Conservation (phyloP, 2,797 vertebrate genomes). For the Manis crassicaudata region DNA sequence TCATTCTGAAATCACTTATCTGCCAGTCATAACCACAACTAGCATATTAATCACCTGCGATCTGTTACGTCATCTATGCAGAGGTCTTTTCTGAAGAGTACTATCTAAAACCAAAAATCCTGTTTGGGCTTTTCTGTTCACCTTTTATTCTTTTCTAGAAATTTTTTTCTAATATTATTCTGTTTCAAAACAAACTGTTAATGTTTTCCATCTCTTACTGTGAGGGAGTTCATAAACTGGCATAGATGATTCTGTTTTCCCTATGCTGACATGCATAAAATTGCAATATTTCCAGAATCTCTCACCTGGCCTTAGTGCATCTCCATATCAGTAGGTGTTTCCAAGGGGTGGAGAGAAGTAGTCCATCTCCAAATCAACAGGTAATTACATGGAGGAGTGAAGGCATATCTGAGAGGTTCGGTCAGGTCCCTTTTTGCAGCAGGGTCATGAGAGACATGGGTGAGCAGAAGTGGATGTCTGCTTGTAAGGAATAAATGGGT, state of each 20-base stretch:
- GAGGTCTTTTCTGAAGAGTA: neutral
- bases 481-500: no score
- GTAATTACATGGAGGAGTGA: no score
- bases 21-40: neutral
- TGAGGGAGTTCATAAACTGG: neutral
- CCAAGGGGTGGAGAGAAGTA: no score
- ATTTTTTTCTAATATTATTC: neutral
- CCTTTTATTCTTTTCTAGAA: conserved; percentile 1
- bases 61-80: neutral
- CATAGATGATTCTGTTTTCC: neutral
- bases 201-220: neutral
- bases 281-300: no score
- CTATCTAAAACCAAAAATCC: neutral
- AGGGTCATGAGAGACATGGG: no score
- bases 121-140: neutral
- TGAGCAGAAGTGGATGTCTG: no score
- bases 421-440: no score
- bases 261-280: no score
- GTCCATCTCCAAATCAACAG: no score
- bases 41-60: neutral
- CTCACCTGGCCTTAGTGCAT: no score
- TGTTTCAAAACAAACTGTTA: neutral
- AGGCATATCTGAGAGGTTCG: no score
- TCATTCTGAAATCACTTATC: conserved; percentile 15
- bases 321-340: no score